Evolutionary conservation across 2,888 invertebrate genomes (phyloP), one percentile per base, ranked within the genome.

Genomic region (Epiblema foenella): DNA sequence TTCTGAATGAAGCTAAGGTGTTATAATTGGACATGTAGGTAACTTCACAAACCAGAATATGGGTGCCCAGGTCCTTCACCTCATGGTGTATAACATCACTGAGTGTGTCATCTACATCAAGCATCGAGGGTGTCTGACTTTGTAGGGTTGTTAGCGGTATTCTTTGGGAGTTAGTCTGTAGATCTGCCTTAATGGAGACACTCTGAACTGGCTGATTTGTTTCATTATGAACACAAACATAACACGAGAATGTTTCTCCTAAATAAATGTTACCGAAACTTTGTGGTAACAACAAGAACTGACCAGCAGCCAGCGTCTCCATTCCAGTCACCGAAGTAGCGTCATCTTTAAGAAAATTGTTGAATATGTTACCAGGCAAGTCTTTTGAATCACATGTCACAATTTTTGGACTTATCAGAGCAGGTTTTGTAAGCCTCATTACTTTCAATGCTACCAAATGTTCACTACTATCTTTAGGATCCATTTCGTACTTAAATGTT

Each of bases 41-140:
- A 2, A 99, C 98, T 90, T 99, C 98, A 92, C 99, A 99, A 1
- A 99, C 98, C 77, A 99, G 93, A 84, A 99, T 99, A 85, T 99
- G 99, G 58, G 98, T 98, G 54, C 99, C 99, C 78, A 98, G 96
- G 93, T 99, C 99, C 90, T 99, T 99, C n/a, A 99, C 99, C 95
- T 99, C 99, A 92, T 99, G 99, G 83, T 98, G 97, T 83, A 99
- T 98, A 46, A 99, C 98, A 91, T 98, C 97, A 91, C 99, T 98
- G 17, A 99, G 94, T 12, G 98, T 98, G 83, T 97, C 96, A 80
- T 98, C 97, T 0, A 98, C 96, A 79, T 94, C 94, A 65, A 96
- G 86, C 78, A 94, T 92, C 0, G 94, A 91, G 9, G 95, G 94
- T 2, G 94, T 88, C 77, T 95, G 95, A 74, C 95, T 95, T 79